A percentile compares a stretch with the other conserved stretches of the same genome.
phyloP scores from a whole-genome alignment of 2,888 invertebrate species.

The Clostera curtula region DNA sequence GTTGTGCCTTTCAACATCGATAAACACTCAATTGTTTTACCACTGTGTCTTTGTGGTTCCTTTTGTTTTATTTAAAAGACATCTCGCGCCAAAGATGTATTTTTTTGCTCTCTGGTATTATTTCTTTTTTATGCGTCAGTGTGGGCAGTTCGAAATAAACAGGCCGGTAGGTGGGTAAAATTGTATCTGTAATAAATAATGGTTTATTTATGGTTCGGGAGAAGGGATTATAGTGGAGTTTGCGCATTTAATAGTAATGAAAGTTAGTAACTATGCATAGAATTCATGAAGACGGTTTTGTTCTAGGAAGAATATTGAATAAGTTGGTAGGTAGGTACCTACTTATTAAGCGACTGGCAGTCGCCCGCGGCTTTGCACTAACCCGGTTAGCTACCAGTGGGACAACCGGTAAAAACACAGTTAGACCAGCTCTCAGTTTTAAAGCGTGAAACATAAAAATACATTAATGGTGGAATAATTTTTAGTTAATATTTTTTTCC shows the following conservation, averaged over 20 bases:
- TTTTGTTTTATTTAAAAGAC: constrained; percentile 72
- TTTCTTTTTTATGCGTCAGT: constrained; percentile 29
- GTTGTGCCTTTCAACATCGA: constrained; percentile 37
- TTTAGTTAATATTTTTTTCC: no score
- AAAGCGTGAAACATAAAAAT: no score
- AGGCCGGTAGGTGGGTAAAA: constrained; percentile 59
- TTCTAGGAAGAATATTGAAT: neutral
- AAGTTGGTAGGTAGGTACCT: constrained; percentile 1
- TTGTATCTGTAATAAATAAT: constrained; percentile 70
- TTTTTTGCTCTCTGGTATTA: constrained; percentile 32
- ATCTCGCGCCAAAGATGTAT: constrained; percentile 48
- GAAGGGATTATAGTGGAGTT: constrained; percentile 25
- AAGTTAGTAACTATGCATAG: constrained; percentile 11
- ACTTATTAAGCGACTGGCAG: no score
- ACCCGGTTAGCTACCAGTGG: no score
- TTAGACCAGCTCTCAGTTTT: no score
- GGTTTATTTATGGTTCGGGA: constrained; percentile 60
- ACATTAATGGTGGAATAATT: no score
- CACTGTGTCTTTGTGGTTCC: constrained; percentile 67
- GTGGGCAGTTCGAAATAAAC: constrained; percentile 49
- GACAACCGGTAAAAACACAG: no score
- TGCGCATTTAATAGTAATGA: constrained; percentile 26
- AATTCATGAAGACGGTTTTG: constrained; percentile 9
- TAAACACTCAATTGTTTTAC: constrained; percentile 65
- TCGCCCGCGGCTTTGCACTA: no score